Evolutionary conservation across 2,888 invertebrate species (phyloP).

Genomic region (Tiphia femorata): DNA sequence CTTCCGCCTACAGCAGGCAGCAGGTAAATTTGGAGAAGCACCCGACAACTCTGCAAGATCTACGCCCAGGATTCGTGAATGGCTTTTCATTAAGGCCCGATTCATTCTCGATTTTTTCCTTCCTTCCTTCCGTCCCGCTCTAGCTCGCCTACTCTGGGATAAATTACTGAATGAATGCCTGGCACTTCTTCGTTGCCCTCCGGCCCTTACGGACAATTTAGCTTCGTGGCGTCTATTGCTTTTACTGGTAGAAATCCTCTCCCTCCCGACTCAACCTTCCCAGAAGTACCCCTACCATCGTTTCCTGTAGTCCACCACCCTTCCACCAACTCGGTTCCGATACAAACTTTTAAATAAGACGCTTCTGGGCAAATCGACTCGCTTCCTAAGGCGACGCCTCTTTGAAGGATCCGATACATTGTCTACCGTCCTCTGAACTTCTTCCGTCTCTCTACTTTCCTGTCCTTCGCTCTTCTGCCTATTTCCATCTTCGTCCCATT

Average conservation of each 20-base stretch:
- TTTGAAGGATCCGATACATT: conserved; percentile 44
- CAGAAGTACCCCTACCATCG: too few relatives aligned
- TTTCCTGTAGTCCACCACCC: background rate
- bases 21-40: conserved; percentile 42
- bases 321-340: conserved; percentile 41
- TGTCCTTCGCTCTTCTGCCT: conserved; percentile 2
- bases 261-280: too few relatives aligned
- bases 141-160: conserved; percentile 26
- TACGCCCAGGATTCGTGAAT: conserved; percentile 50
- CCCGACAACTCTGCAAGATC: conserved; percentile 27
- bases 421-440: conserved; percentile 8
- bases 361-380: conserved; percentile 61
- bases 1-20: too few relatives aligned
- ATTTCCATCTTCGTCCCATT: conserved; percentile 16
- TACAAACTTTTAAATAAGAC: conserved; percentile 66
- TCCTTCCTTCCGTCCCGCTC: conserved; percentile 14
- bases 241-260: conserved; percentile 32
- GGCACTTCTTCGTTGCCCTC: conserved; percentile 40
- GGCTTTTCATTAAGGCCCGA: conserved; percentile 58
- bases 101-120: conserved; percentile 52
- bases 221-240: conserved; percentile 41
- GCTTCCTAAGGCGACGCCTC: conserved; percentile 50
- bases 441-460: conserved; percentile 1
- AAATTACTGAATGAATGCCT: conserved; percentile 48
- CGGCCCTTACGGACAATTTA: conserved; percentile 60